phyloP scores from a whole-genome alignment of 2,797 vertebrate species.

The Notolepis coatsorum region DNA sequence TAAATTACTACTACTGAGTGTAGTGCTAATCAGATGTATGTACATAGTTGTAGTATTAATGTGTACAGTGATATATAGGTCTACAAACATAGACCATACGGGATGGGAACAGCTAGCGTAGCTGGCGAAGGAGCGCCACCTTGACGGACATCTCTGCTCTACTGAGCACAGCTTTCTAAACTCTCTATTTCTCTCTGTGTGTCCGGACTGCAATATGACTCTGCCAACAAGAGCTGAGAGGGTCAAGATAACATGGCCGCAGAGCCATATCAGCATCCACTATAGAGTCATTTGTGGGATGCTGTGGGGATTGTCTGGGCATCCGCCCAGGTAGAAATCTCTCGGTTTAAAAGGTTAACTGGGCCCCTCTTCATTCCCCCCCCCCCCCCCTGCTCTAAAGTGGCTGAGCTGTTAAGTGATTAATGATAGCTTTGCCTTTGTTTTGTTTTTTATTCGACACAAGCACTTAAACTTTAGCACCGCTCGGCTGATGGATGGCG shows the following conservation, averaged over 20 bases:
- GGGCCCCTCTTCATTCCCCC: neutral
- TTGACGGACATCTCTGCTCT: too few relatives aligned
- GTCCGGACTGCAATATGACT: neutral
- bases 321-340: constrained; percentile 3
- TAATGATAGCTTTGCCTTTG: constrained; percentile 10
- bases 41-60: too few relatives aligned
- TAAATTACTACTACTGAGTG: too few relatives aligned
- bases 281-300: neutral
- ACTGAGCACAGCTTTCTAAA: too few relatives aligned
- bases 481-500: constrained; percentile 9
- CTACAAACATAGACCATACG: too few relatives aligned
- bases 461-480: constrained; percentile 12
- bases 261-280: neutral
- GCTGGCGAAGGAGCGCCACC: too few relatives aligned
- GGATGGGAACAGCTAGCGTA: too few relatives aligned
- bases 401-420: neutral
- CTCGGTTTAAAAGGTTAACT: neutral
- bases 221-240: neutral
- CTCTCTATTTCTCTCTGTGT: too few relatives aligned
- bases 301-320: neutral
- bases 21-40: too few relatives aligned
- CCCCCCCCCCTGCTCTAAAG: neutral
- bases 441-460: constrained; percentile 20
- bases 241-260: neutral
- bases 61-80: too few relatives aligned